These are phyloP conservation scores for Ctenodactylus gundi DNA, from an alignment of 2,113 vertebrate genomes.

Conservation along the genomic window DNA sequence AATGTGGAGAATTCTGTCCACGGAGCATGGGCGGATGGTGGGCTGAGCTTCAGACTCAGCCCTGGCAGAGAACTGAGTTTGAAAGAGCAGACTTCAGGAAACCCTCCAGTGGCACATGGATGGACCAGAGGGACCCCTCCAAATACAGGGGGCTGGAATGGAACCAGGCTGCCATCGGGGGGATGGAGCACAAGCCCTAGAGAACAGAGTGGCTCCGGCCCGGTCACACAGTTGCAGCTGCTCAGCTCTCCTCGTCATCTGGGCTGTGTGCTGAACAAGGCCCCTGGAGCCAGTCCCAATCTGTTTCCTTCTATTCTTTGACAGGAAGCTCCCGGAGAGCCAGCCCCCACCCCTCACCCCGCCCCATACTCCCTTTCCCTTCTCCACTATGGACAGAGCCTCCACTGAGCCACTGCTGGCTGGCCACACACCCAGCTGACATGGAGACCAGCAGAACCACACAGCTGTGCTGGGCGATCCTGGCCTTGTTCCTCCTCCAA, in stretches of 20 bases:
- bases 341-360: slow-evolving; percentile 65
- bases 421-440: not conserved
- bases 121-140: not conserved
- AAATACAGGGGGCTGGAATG: not conserved
- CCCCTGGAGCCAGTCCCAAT: slow-evolving; percentile 81
- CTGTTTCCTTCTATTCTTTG: slow-evolving; percentile 92
- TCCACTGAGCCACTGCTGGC: not conserved
- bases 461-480: slow-evolving; percentile 66
- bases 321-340: slow-evolving; percentile 87
- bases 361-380: slow-evolving; percentile 75
- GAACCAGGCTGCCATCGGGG: not conserved
- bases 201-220: not conserved
- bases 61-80: not conserved
- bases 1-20: slow-evolving; percentile 34
- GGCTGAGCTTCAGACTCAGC: not conserved
- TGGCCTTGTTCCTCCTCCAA: slow-evolving; percentile 75
- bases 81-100: not conserved
- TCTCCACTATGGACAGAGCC: slow-evolving; percentile 81
- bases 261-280: slow-evolving; percentile 65
- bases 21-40: not conserved
- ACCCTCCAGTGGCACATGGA: not conserved
- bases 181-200: not conserved
- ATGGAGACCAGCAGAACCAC: slow-evolving; percentile 58
- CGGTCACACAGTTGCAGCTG: not conserved
- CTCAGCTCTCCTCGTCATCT: slow-evolving; percentile 81